These are phyloP conservation scores for Lucilia sericata DNA, from an alignment of 1,140 invertebrate genomes.

Conservation along the genomic window DNA sequence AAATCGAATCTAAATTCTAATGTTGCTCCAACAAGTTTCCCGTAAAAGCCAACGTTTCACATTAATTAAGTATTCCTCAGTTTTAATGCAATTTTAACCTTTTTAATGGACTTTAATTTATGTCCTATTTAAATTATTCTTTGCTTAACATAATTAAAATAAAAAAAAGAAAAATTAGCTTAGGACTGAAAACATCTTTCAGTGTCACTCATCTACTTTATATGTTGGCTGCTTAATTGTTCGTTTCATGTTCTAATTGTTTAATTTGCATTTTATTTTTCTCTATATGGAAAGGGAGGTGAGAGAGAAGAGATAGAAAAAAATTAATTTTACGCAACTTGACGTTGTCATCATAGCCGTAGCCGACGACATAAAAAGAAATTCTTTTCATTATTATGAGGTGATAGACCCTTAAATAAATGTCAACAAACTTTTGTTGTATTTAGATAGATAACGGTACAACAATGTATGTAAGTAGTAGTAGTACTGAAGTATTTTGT, in stretches of 20 bases:
- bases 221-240: not conserved
- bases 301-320: not conserved
- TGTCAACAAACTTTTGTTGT: conserved; percentile 23
- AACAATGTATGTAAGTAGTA: not conserved
- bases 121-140: too few relatives aligned
- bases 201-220: not conserved
- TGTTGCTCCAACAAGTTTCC: too few relatives aligned
- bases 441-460: conserved; percentile 7
- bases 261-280: conserved; percentile 18
- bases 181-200: not conserved
- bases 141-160: too few relatives aligned
- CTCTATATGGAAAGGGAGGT: not conserved
- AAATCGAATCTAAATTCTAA: too few relatives aligned
- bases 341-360: not conserved
- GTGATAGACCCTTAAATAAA: conserved; percentile 20
- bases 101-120: too few relatives aligned
- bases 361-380: not conserved
- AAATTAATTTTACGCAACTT: not conserved
- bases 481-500: too few relatives aligned
- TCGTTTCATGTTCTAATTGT: not conserved
- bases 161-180: not conserved
- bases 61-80: too few relatives aligned
- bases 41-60: too few relatives aligned
- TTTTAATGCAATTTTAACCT: too few relatives aligned
- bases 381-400: not conserved